Evolutionary conservation across 2,888 invertebrate species (phyloP).

Genomic region (Lasioglossum lativentre): DNA sequence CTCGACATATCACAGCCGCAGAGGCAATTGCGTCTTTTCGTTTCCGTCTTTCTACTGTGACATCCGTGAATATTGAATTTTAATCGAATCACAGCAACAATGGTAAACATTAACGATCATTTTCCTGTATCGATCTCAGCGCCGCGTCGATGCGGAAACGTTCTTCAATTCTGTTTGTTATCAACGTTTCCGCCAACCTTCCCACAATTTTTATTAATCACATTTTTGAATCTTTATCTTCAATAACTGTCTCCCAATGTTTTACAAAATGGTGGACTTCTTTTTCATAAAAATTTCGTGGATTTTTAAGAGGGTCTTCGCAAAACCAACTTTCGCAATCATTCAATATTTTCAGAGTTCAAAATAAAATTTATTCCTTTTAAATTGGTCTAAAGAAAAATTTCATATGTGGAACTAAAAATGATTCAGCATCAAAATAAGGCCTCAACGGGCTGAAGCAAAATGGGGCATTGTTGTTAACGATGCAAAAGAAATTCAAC

Average conservation of each 20-base stretch:
- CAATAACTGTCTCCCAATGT: too few relatives aligned
- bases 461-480: too few relatives aligned
- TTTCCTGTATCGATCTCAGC: slow-evolving; percentile 8
- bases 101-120: neutral
- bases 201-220: neutral
- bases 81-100: neutral
- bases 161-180: neutral
- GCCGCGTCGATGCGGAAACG: neutral
- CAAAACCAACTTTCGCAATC: too few relatives aligned
- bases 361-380: too few relatives aligned
- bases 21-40: slow-evolving; percentile 38
- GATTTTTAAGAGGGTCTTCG: too few relatives aligned
- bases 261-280: neutral
- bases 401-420: too few relatives aligned
- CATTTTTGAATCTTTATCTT: too few relatives aligned
- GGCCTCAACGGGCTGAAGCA: too few relatives aligned
- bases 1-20: slow-evolving; percentile 38
- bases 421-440: too few relatives aligned
- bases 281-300: neutral
- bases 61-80: neutral
- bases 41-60: neutral
- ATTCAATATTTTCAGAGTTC: too few relatives aligned
- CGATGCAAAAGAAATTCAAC: too few relatives aligned
- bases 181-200: neutral
- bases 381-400: too few relatives aligned